Evolutionary conservation across 2,113 vertebrate genomes (phyloP), one percentile per base, ranked within the genome.

Genomic region (Potamarius usumacintae): DNA sequence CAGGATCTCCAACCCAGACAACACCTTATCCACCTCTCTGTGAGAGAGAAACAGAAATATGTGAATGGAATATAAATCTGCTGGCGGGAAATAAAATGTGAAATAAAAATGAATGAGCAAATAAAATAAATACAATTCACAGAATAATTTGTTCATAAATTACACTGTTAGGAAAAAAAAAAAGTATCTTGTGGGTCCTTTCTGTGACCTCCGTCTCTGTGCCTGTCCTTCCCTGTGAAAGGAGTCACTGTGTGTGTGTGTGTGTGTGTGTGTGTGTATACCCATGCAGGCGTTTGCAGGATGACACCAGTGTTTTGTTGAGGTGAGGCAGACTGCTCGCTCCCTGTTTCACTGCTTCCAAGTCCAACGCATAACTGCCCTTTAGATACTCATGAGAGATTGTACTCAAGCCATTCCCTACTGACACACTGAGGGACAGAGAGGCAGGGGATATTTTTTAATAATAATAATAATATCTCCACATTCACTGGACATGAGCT

Each of bases 341-440:
- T 55, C 98, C 98, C 0, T 96, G 96, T 74, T 95, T 96, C 55
- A 99, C 97, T 0, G 97, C 98, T 89, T 99, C 97, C 67, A 99
- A 95, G 88, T 99, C 98, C 93, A 99, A 94, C 20, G 96, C 95
- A 1, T 99, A 99, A 94, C 97, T 99, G 82, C 97, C 96, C 91
- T 97, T 98, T 94, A 99, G 95, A 92, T 99, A 99, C 91, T 99
- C 97, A 0, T 99, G 98, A 1, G 97, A 99, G 71, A 99, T 94
- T 69, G 95, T 96, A 94, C 96, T 97, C 88, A 98, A 94, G 18
- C 97, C 97, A 3, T 99, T 99, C 69, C 96, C 94, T 42, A 96
- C 92, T 67, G 96, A 95, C 85, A 52, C 7, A 83, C 91, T 93
- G 30, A 10, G 3, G n/a, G 50, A 52, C 8, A 78, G 50, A 22